Percentiles rank a stretch among this genome's conserved stretches.
These are phyloP conservation scores for Gisinianus flammeolus DNA, from an alignment of 2,888 invertebrate species.

Conservation along the genomic window DNA sequence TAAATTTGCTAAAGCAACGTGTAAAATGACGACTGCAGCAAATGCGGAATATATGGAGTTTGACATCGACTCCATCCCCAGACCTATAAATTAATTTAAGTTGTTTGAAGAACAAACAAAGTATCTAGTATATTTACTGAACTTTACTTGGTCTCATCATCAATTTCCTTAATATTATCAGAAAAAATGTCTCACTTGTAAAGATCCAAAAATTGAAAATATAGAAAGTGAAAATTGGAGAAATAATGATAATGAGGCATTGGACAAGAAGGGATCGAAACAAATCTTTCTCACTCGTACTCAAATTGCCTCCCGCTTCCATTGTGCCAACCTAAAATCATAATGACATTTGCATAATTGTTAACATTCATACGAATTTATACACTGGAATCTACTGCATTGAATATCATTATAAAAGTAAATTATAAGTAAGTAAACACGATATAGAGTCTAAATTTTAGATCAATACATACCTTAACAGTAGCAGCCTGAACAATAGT, in stretches of 20 bases:
- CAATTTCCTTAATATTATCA: not conserved
- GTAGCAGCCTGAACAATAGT: no score
- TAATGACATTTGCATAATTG: no score
- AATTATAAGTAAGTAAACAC: no score
- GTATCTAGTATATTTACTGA: not conserved
- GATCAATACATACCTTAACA: no score
- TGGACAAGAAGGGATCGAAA: constrained; percentile 79
- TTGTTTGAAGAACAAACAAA: no score
- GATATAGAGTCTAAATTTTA: no score
- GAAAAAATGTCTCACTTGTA: constrained; percentile 69
- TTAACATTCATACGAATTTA: no score
- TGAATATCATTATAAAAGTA: no score
- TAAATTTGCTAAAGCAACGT: constrained; percentile 77
- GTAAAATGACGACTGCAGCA: constrained; percentile 75
- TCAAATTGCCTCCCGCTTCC: no score
- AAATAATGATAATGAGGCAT: constrained; percentile 76
- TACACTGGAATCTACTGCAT: no score
- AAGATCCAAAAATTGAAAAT: constrained; percentile 72
- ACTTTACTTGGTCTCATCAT: not conserved
- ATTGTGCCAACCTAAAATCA: no score
- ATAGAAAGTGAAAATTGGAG: constrained; percentile 79
- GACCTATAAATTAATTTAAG: constrained; percentile 64
- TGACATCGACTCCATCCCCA: constrained; percentile 65
- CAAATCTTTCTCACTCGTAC: constrained; percentile 73
- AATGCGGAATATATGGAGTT: constrained; percentile 82